These are phyloP conservation scores for Pleuronectes platessa DNA, from an alignment of 2,113 vertebrate species.

Conservation along the genomic window DNA sequence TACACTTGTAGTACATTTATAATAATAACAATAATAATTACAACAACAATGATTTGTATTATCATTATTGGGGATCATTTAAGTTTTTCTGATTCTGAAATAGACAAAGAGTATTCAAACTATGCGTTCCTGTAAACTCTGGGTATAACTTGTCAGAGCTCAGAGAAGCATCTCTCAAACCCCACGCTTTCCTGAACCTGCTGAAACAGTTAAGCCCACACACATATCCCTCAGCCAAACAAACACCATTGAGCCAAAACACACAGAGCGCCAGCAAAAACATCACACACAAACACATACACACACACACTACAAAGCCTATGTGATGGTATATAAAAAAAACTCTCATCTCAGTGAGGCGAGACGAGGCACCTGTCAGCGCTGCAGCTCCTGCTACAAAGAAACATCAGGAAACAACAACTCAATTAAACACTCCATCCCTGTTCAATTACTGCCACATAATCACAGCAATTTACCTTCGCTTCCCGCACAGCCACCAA, in stretches of 20 bases:
- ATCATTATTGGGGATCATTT: background rate
- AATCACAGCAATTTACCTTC: slow-evolving; percentile 82
- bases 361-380: slow-evolving; percentile 74
- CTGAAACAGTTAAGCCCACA: slow-evolving; percentile 36
- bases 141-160: slow-evolving; percentile 29
- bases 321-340: slow-evolving; percentile 35
- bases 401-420: slow-evolving; percentile 80
- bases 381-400: slow-evolving; percentile 64
- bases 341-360: slow-evolving; percentile 49
- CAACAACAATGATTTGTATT: background rate
- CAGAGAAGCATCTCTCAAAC: slow-evolving; percentile 15
- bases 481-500: slow-evolving; percentile 67
- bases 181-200: slow-evolving; percentile 24
- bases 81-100: slow-evolving; percentile 1
- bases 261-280: slow-evolving; percentile 40
- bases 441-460: slow-evolving; percentile 84
- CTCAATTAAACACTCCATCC: slow-evolving; percentile 83
- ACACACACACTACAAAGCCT: slow-evolving; percentile 57
- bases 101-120: slow-evolving; percentile 3
- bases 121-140: slow-evolving; percentile 20
- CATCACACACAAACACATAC: background rate
- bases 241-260: slow-evolving; percentile 58
- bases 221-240: slow-evolving; percentile 30
- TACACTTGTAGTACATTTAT: too few species aligned
- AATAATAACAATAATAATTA: background rate